phyloP scores from a whole-genome alignment of 2,113 vertebrate species.

The Albula goreensis region DNA sequence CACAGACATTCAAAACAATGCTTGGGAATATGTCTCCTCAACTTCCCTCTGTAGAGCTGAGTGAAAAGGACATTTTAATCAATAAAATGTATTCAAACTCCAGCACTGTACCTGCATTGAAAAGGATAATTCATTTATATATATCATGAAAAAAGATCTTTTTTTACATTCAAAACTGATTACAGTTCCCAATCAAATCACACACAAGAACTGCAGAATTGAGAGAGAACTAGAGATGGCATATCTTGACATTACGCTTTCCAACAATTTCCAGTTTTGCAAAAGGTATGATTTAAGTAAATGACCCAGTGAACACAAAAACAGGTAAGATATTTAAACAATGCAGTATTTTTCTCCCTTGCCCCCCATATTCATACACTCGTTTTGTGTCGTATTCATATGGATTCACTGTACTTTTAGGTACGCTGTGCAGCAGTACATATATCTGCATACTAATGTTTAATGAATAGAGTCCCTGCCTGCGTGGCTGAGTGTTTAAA shows the following conservation, averaged over 20 bases:
- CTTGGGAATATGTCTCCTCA: not conserved
- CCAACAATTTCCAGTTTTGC: not conserved
- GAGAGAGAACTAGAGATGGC: not conserved
- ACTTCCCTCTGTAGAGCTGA: not conserved
- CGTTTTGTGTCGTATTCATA: not conserved
- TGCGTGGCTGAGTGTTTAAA: conserved; percentile 17
- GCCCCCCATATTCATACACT: not conserved
- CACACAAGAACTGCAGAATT: not conserved
- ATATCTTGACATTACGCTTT: not conserved
- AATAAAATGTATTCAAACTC: not conserved
- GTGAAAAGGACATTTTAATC: not conserved
- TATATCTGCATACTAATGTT: conserved; percentile 24
- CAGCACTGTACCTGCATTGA: not conserved
- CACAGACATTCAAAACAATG: not conserved
- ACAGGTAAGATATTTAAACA: too few species aligned
- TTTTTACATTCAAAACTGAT: not conserved
- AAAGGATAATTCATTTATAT: not conserved
- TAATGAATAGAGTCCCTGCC: conserved; percentile 18
- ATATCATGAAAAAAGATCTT: not conserved
- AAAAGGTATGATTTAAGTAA: not conserved
- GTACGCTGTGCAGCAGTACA: not conserved
- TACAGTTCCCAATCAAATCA: not conserved
- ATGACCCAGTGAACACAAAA: not conserved
- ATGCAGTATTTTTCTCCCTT: not conserved
- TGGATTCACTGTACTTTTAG: not conserved